Percentiles rank a stretch among this genome's conserved stretches.
Conservation (phyloP, 92 coral and sea anemone genomes). For the Metridium senile region DNA sequence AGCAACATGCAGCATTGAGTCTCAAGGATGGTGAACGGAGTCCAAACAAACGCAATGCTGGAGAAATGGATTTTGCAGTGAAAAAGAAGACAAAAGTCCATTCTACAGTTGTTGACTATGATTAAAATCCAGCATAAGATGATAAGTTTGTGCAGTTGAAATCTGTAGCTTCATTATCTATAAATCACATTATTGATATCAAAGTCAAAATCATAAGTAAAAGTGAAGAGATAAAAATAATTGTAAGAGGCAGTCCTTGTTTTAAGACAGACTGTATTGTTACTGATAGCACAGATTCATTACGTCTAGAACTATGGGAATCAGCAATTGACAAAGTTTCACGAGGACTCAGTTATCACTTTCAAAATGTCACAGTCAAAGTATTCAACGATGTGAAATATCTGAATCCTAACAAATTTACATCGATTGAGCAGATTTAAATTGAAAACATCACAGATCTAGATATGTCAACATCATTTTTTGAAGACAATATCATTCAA, state of each 20-base stretch:
- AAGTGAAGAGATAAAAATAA: conserved; percentile 19
- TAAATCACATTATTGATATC: conserved; percentile 14
- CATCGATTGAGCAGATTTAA: conserved; percentile 15
- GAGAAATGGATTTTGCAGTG: conserved; percentile 26
- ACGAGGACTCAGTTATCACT: conserved; percentile 24
- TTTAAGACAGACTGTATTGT: conserved; percentile 24
- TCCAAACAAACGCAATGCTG: conserved; percentile 30
- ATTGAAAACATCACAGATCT: conserved; percentile 22
- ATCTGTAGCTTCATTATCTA: conserved; percentile 11
- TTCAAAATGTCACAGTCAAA: conserved; percentile 28
- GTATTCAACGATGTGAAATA: conserved; percentile 19
- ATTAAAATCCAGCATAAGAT: not conserved
- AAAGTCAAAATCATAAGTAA: conserved; percentile 28
- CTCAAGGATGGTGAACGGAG: conserved; percentile 4
- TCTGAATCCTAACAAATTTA: conserved; percentile 2
- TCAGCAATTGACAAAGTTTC: conserved; percentile 15
- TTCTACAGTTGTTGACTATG: conserved; percentile 18
- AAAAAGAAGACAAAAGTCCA: conserved; percentile 14
- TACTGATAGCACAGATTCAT: conserved; percentile 14
- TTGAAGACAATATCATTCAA: conserved; percentile 24
- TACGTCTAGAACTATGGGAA: conserved; percentile 39
- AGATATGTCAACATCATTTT: conserved; percentile 14
- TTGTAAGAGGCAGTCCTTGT: conserved; percentile 23
- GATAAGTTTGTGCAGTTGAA: conserved; percentile 2
- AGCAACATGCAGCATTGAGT: conserved; percentile 2